These are phyloP conservation scores for Dastarcus helophoroides DNA, from an alignment of 2,888 invertebrate species.

Conservation along the genomic window DNA sequence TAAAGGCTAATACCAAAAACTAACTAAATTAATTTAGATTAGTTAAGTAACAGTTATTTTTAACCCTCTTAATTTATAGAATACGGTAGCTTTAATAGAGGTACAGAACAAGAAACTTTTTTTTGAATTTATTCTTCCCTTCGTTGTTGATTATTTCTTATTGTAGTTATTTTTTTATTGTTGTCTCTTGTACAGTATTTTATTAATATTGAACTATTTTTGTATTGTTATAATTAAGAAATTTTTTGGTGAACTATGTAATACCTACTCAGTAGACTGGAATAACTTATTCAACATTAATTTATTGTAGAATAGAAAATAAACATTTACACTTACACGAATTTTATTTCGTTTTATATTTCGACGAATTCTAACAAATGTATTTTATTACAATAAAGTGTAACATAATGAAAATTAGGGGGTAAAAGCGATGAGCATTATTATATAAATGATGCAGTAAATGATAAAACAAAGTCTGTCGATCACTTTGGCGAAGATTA, in stretches of 20 bases:
- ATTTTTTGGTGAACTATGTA: slow-evolving; percentile 14
- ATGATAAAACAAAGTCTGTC: slow-evolving; percentile 27
- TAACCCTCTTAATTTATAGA: no score
- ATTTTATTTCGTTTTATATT: no score
- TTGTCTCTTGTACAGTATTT: slow-evolving; percentile 25
- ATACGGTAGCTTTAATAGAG: no score
- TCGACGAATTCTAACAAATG: no score
- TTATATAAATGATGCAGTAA: slow-evolving; percentile 24
- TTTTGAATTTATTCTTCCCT: no score
- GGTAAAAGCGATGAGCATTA: slow-evolving; percentile 24
- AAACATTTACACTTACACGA: slow-evolving; percentile 1
- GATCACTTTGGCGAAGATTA: slow-evolving; percentile 29
- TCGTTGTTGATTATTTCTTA: slow-evolving; percentile 9
- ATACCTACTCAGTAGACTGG: slow-evolving; percentile 19
- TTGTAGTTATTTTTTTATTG: slow-evolving; percentile 13
- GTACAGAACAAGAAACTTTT: no score
- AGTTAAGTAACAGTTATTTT: no score
- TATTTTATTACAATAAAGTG: no score
- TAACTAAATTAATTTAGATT: no score
- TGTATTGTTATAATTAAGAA: slow-evolving; percentile 19
- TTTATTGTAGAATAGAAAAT: slow-evolving; percentile 20
- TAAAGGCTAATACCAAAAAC: no score
- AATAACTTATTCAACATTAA: slow-evolving; percentile 24
- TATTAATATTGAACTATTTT: slow-evolving; percentile 21
- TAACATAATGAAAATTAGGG: no score